Conservation (phyloP, 2,797 vertebrate species). For the Hyperoplus immaculatus region DNA sequence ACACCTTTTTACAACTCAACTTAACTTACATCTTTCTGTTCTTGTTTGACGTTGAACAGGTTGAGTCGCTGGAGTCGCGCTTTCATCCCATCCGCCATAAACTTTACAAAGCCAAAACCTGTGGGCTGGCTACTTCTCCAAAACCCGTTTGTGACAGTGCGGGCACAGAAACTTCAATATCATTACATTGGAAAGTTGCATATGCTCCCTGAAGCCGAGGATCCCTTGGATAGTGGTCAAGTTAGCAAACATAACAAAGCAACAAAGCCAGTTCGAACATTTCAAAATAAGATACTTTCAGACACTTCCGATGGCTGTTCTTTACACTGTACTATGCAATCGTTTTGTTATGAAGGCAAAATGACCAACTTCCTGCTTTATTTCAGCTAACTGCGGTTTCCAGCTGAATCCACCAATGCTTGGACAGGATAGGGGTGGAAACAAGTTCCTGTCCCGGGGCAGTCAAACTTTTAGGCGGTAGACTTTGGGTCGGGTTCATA, state of each 20-base stretch:
- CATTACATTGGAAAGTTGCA: constrained; percentile 71
- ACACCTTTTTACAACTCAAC: constrained; percentile 10
- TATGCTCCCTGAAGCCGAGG: constrained; percentile 50
- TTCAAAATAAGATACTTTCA: constrained; percentile 49
- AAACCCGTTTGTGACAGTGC: constrained; percentile 13
- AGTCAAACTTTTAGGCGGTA: constrained; percentile 68
- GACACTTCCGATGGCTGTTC: fast-evolving
- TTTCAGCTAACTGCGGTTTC: fast-evolving
- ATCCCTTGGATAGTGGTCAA: constrained; percentile 9
- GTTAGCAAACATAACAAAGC: fast-evolving
- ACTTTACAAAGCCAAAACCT: constrained; percentile 46
- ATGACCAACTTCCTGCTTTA: not conserved
- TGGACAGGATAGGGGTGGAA: constrained; percentile 34
- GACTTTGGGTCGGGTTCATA: not conserved
- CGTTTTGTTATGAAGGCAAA: constrained; percentile 60
- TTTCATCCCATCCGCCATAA: constrained; percentile 86
- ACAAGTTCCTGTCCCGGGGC: constrained; percentile 65
- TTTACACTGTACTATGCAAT: fast-evolving
- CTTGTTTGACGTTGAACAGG: constrained; percentile 84
- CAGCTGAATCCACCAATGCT: constrained; percentile 44
- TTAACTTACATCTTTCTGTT: constrained; percentile 85
- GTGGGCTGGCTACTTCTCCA: not conserved
- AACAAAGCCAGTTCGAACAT: not conserved
- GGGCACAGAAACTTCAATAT: constrained; percentile 34
- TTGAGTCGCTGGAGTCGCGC: constrained; percentile 86